These are phyloP conservation scores for Hoplostethus atlanticus DNA, from an alignment of 2,797 vertebrate species.

Conservation along the genomic window DNA sequence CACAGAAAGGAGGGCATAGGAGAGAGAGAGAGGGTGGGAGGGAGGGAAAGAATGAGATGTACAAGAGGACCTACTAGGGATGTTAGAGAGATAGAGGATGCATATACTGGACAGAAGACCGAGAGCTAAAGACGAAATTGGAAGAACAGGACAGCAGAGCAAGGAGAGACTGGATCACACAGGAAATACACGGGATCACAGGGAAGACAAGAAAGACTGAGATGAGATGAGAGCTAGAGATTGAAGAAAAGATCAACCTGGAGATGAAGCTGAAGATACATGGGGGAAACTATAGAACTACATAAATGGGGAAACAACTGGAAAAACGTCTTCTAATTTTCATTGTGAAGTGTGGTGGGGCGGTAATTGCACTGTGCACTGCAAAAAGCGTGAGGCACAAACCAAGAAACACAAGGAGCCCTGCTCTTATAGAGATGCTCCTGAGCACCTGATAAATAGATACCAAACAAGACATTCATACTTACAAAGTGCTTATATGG, in stretches of 20 bases:
- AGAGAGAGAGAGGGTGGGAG: neutral
- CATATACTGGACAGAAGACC: slow-evolving; percentile 27
- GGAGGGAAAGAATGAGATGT: neutral
- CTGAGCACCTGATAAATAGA: neutral
- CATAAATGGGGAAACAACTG: too few relatives aligned
- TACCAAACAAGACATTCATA: slow-evolving; percentile 44
- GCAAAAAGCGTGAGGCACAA: too few relatives aligned
- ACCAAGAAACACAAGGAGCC: too few relatives aligned
- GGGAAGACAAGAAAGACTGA: neutral
- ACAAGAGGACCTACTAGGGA: slow-evolving; percentile 1
- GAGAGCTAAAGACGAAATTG: slow-evolving; percentile 16
- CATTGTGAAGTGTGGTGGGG: neutral
- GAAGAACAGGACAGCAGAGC: slow-evolving; percentile 6
- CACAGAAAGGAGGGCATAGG: slow-evolving; percentile 3
- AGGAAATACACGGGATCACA: neutral
- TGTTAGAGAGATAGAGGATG: slow-evolving; percentile 18
- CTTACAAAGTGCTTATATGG: slow-evolving; percentile 91
- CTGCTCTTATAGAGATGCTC: too few relatives aligned
- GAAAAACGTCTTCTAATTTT: too few relatives aligned
- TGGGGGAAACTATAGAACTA: too few relatives aligned
- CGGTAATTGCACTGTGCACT: too few relatives aligned
- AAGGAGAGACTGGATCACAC: neutral
- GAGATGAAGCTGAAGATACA: too few relatives aligned
- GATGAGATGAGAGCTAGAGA: neutral
- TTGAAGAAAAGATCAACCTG: neutral